Percentiles rank a stretch among this genome's conserved stretches.
These are phyloP conservation scores for Eledona agricola DNA, from an alignment of 2,888 invertebrate species.

Conservation along the genomic window DNA sequence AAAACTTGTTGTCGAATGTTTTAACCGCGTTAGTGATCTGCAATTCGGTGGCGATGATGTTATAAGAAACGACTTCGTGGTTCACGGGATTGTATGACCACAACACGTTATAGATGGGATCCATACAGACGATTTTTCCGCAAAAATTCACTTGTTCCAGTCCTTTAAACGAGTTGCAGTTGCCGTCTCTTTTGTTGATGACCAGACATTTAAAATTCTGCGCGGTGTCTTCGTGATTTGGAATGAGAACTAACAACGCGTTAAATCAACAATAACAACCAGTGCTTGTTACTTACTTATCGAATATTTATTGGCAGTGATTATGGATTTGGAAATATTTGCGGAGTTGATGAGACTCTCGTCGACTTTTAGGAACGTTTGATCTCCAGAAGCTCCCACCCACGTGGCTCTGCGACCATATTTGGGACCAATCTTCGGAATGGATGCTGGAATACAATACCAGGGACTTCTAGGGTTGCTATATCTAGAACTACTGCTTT, in stretches of 20 bases:
- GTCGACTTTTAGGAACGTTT: slow-evolving; percentile 92
- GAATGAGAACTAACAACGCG: slow-evolving; percentile 74
- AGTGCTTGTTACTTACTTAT: slow-evolving; percentile 70
- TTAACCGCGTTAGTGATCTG: slow-evolving; percentile 59
- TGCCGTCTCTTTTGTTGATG: slow-evolving; percentile 88
- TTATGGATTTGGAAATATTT: slow-evolving; percentile 85
- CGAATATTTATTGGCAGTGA: slow-evolving; percentile 85
- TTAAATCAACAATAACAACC: neutral
- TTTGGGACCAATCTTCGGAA: slow-evolving; percentile 84
- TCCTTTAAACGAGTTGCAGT: slow-evolving; percentile 84
- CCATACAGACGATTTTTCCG: slow-evolving; percentile 82
- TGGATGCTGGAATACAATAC: slow-evolving; percentile 77
- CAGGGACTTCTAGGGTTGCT: slow-evolving; percentile 66
- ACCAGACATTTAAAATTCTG: slow-evolving; percentile 84
- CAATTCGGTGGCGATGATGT: slow-evolving; percentile 82
- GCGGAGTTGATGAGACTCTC: slow-evolving; percentile 92
- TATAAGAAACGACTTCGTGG: slow-evolving; percentile 78
- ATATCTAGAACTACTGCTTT: slow-evolving; percentile 54
- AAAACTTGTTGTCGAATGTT: slow-evolving; percentile 48
- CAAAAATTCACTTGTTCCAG: slow-evolving; percentile 86
- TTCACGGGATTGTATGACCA: slow-evolving; percentile 86
- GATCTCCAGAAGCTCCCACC: slow-evolving; percentile 96
- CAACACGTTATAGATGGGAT: slow-evolving; percentile 91
- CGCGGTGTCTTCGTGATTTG: slow-evolving; percentile 79
- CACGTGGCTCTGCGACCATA: slow-evolving; percentile 90